Evolutionary conservation across 2,797 vertebrate genomes (phyloP).

Genomic region (Onychomys arenicola): DNA sequence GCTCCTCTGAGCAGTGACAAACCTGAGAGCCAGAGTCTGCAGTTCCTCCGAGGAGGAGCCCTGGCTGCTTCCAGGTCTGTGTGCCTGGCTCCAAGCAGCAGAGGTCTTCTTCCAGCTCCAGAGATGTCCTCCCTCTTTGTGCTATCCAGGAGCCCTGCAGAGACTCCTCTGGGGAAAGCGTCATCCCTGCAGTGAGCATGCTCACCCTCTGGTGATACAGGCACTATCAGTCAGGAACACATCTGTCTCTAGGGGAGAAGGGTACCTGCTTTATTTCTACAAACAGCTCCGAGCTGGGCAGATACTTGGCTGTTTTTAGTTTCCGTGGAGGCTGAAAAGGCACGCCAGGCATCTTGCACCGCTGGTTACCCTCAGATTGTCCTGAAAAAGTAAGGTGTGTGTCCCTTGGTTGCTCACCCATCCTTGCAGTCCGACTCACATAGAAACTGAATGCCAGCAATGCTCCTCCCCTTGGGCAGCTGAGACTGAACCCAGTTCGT

Average conservation of each 20-base stretch:
- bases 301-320: neutral
- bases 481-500: neutral
- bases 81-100: neutral
- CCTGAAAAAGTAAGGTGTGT: rapidly evolving
- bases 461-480: neutral
- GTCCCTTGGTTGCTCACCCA: neutral
- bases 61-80: rapidly evolving
- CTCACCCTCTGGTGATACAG: neutral
- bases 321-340: neutral
- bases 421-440: neutral
- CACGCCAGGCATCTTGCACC: no score
- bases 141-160: neutral
- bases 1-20: neutral
- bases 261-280: neutral
- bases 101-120: neutral
- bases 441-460: rapidly evolving
- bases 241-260: neutral
- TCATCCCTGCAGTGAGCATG: rapidly evolving
- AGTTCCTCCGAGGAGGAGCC: neutral
- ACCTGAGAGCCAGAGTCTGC: neutral
- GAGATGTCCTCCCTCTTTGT: neutral
- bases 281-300: neutral
- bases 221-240: neutral
- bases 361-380: neutral
- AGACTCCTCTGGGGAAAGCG: neutral